These are phyloP conservation scores for Cyanistes caeruleus DNA, from an alignment of 2,113 vertebrate genomes.

Conservation along the genomic window DNA sequence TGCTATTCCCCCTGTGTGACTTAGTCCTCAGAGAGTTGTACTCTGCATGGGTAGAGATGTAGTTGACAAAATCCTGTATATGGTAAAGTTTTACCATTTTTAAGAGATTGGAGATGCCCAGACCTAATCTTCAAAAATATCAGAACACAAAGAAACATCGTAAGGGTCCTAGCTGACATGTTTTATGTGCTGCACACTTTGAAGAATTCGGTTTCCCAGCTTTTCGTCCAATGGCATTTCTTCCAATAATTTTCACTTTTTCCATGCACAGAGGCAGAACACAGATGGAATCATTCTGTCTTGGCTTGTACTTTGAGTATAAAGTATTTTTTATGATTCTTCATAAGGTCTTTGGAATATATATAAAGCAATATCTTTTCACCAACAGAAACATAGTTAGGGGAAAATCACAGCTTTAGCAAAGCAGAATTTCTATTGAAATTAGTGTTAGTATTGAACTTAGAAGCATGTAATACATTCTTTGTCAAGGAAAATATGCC, in stretches of 20 bases:
- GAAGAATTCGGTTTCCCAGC: not conserved
- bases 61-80: not conserved
- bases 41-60: accelerated
- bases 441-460: not conserved
- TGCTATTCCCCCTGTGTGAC: accelerated
- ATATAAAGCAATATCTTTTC: not conserved
- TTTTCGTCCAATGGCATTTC: not conserved
- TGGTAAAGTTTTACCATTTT: not conserved
- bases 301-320: not conserved
- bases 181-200: not conserved
- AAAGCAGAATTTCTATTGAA: not conserved
- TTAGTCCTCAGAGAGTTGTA: not conserved
- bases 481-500: accelerated
- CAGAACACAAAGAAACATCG: not conserved
- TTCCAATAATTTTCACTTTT: not conserved
- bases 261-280: not conserved
- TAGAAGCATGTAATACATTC: not conserved
- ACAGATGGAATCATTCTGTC: not conserved
- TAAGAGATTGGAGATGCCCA: not conserved
- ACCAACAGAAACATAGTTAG: not conserved
- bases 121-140: not conserved
- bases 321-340: not conserved
- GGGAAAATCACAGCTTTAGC: not conserved
- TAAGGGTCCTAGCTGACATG: not conserved
- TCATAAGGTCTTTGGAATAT: not conserved